A percentile compares a stretch with the other conserved stretches of the same genome.
Evolutionary conservation across 2,888 invertebrate species (phyloP).

Genomic region (Linnaemya vulpina): DNA sequence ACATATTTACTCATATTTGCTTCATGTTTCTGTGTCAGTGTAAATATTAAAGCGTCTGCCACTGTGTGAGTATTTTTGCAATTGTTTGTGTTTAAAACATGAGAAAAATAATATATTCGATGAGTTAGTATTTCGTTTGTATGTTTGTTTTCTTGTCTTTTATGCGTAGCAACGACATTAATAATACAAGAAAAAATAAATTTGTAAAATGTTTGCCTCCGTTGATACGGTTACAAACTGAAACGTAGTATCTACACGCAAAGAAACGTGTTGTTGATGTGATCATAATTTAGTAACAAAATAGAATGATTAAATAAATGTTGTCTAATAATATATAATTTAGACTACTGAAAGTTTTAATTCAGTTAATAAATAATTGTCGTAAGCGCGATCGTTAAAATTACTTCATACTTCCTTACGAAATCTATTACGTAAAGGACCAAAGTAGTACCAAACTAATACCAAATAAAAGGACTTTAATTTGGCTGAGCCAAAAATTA

Average conservation of each 20-base stretch:
- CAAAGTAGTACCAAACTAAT: no score
- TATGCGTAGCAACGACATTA: background rate
- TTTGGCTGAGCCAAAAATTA: no score
- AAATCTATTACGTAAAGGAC: no score
- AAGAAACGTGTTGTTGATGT: no score
- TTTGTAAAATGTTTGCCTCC: background rate
- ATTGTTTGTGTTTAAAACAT: slow-evolving; percentile 40
- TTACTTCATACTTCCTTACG: no score
- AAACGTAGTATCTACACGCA: background rate
- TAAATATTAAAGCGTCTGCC: slow-evolving; percentile 8
- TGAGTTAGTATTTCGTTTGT: background rate
- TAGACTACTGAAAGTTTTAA: no score
- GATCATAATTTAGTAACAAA: no score
- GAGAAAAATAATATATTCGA: slow-evolving; percentile 4
- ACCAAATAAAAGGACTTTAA: no score
- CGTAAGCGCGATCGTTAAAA: no score
- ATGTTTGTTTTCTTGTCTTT: background rate
- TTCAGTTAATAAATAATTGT: no score
- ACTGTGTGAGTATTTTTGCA: slow-evolving; percentile 14
- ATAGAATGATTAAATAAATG: no score
- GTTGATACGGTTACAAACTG: background rate
- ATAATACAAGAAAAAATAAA: slow-evolving; percentile 4
- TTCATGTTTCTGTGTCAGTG: slow-evolving; percentile 1
- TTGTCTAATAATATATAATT: no score
- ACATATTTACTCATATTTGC: slow-evolving; percentile 37